Evolutionary conservation across 2,888 invertebrate genomes (phyloP), one percentile per base, ranked within the genome.

Genomic region (Margaritifera margaritifera): DNA sequence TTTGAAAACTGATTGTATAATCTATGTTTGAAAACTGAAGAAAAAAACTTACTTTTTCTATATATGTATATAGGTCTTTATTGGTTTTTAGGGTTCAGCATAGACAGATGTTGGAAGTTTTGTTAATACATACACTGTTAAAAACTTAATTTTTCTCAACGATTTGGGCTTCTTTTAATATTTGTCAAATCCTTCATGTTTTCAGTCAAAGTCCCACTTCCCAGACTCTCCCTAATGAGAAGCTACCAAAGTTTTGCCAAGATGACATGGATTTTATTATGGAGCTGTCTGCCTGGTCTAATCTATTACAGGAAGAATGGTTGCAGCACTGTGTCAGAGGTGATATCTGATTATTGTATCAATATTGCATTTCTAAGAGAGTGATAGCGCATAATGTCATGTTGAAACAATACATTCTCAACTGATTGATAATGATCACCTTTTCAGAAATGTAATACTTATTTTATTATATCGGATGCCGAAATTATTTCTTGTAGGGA

Each of bases 241-340:
- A 84, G 42, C 75, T 85, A 15, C 82, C 82, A 1, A 57, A 62
- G 53, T 74, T 77, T 70, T 78, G 66, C 67, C 62, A 75, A 24
- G 78, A 81, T n/a, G 87, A 87, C 67, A 25, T 84, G n/a, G 72
- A 70, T 62, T 85, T 81, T 68, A 62, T 86, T 54, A 71, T 74
- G 4, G 81, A 77, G 6, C 64, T 86, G 42, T 78, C 79, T 60
- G 74, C 77, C 11, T 78, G 72, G 27, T 66, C 75, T 50, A 80
- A 83, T 57, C 76, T 80, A 4, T 63, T 87, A 57, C 77, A 61
- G 2, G 74, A 72, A 18, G 52, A 72, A 53, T 85, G 83, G 81
- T 65, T 68, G 11, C 75, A 82, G 53, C 80, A 80, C 62, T 76
- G 78, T 74, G 69, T 82, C 20, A 72, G 86, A 80, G 84, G 86